phyloP scores from a whole-genome alignment of 2,113 vertebrate species.

The Laterallus jamaicensis region DNA sequence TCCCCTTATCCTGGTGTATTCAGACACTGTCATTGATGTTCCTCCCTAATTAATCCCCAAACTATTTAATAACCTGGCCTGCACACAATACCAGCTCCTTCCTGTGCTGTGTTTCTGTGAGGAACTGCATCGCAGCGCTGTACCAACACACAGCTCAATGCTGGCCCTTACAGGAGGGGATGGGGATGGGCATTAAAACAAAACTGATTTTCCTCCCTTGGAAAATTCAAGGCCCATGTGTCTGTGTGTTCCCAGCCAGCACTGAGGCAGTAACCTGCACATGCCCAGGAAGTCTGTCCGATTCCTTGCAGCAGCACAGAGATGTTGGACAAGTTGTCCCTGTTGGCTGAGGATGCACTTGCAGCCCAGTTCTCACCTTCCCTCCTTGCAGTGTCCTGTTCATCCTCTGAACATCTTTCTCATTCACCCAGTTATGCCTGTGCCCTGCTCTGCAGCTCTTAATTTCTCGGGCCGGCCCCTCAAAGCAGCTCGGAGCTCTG shows the following conservation, averaged over 20 bases:
- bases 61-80: not conserved
- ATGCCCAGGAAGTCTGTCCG: rapidly evolving
- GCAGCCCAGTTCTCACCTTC: not conserved
- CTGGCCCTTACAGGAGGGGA: not conserved
- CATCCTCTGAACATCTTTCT: not conserved
- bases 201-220: not conserved
- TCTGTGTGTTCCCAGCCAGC: not conserved
- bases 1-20: not conserved
- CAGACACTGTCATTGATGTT: not conserved
- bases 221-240: not conserved
- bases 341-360: rapidly evolving
- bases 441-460: not conserved
- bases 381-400: not conserved
- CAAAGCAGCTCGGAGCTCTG: not conserved
- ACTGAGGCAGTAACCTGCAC: not conserved
- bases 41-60: not conserved
- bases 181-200: not conserved
- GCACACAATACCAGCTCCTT: not conserved
- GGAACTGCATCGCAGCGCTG: not conserved
- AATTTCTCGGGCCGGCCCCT: not conserved
- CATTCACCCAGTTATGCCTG: rapidly evolving
- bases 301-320: not conserved
- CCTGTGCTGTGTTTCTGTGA: not conserved
- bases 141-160: not conserved
- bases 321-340: not conserved